Evolutionary conservation across 2,113 vertebrate species (phyloP).

Genomic region (Anarhynchus alexandrinus): DNA sequence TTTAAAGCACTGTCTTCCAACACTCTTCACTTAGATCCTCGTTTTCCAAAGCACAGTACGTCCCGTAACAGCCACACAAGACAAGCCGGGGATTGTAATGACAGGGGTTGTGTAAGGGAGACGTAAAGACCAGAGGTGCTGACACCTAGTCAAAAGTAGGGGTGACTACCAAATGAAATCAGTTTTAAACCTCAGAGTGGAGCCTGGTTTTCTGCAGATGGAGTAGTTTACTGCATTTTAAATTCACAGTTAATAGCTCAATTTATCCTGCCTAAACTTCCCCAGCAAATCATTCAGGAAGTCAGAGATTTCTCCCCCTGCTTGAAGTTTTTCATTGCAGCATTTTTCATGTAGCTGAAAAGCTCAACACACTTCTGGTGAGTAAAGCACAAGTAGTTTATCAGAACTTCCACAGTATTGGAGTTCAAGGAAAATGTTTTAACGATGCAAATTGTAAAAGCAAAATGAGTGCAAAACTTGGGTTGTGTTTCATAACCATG

Average conservation of each 20-base stretch:
- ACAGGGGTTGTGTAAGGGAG: not conserved
- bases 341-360: not conserved
- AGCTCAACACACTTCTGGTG: not conserved
- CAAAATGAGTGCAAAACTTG: not conserved
- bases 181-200: not conserved
- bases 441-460: not conserved
- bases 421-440: not conserved
- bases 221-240: not conserved
- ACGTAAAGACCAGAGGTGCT: not conserved
- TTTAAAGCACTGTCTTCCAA: not conserved
- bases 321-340: not conserved
- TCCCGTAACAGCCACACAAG: not conserved
- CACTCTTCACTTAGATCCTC: not conserved
- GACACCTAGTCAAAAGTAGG: not conserved
- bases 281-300: not conserved
- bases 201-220: rapidly evolving
- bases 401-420: not conserved
- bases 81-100: not conserved
- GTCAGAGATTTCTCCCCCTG: not conserved
- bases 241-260: not conserved
- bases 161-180: not conserved
- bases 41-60: not conserved
- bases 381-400: not conserved
- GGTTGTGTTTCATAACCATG: not conserved
- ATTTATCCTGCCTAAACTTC: not conserved